These are phyloP conservation scores for Siniperca obscura DNA, from an alignment of 2,797 vertebrate species.

Conservation along the genomic window DNA sequence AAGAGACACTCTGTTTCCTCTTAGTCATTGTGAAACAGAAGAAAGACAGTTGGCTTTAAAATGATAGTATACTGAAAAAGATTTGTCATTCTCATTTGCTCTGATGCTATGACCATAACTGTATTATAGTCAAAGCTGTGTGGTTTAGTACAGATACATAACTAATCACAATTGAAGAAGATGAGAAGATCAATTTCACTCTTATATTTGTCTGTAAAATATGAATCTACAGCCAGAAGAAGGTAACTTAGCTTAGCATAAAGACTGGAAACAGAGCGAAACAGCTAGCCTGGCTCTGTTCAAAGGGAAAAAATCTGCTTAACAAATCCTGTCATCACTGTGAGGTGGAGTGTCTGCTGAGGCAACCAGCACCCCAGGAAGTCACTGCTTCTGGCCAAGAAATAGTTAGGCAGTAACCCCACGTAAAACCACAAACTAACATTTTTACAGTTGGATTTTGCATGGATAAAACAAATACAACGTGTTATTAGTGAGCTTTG, in stretches of 20 bases:
- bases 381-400: too few species aligned
- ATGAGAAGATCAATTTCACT: neutral
- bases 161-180: neutral
- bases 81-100: constrained; percentile 5
- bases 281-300: too few species aligned
- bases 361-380: too few species aligned
- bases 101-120: neutral
- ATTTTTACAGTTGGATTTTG: neutral
- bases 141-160: constrained; percentile 1
- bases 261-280: too few species aligned
- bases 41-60: neutral
- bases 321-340: too few species aligned
- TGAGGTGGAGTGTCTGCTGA: too few species aligned
- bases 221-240: neutral
- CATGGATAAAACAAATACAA: neutral
- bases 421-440: neutral
- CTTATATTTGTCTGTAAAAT: neutral
- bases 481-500: neutral
- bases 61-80: neutral
- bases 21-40: neutral
- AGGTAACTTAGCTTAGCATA: neutral
- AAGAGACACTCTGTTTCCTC: constrained; percentile 2
- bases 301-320: too few species aligned
- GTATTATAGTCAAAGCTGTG: neutral
- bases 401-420: too few species aligned